Evolutionary conservation across 2,797 vertebrate species (phyloP), one percentile per base, ranked within the genome.

Genomic region (Linurgus olivaceus): DNA sequence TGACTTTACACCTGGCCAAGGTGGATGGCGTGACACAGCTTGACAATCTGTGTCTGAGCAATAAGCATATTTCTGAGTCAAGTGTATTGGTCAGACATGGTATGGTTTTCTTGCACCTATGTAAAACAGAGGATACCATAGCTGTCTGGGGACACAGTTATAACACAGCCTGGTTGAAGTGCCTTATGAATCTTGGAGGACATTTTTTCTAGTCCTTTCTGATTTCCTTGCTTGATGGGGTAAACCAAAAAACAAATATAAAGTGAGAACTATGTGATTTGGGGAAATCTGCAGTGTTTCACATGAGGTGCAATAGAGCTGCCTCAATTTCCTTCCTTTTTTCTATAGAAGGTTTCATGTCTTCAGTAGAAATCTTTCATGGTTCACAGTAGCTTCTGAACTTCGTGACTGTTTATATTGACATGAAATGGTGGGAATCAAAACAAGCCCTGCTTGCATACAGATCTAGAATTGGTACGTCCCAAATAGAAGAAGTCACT

Each of bases 11-110:
- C 9, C 57, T 95, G 73, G 35, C 48, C 76, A 91, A 89, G 76
- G 61, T 90, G 76, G 42, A 59, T 79, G 92, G 35, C 2, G 1
- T 92, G 62, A 72, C 75, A 89, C 62, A 74, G 54, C 6, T 48
- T 96, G 74, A 93, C 88, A 94, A 44, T 38, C 29, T 77, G 37
- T 93, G 65, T 86, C 68, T 87, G 40, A 94, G 44, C 23, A 63
- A 37, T 45, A 90, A 88, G 33, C 38, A 33, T 62, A 76, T 74
- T 92, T 95, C 58, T 42, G 47, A 92, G 71, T 59, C 52, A 57
- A 44, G 61, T 65, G 5, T n/a, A 13, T 63, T 61, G 9, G 45
- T 47, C 65, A 68, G 35, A 61, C 2, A 29, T 17, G 6, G 9
- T 31, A 14, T 23, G 8, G 7, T 50, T 42, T 74, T 47, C 25